phyloP scores from a whole-genome alignment of 2,113 vertebrate species.

The Candoia aspera region DNA sequence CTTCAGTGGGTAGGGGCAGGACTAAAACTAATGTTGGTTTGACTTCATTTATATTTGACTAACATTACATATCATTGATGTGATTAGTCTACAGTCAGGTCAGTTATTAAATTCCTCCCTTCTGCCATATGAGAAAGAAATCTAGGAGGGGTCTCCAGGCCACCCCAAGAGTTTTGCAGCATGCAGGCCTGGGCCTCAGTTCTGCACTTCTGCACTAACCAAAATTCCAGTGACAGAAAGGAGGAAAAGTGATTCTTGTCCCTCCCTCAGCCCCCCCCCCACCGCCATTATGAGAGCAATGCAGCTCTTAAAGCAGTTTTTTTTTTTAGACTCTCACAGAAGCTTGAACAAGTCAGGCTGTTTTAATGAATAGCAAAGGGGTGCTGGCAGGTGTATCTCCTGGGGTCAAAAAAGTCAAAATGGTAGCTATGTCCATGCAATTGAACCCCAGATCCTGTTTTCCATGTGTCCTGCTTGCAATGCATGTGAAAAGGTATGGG shows the following conservation, averaged over 20 bases:
- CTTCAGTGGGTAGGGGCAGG: neutral
- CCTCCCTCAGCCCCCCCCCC: neutral
- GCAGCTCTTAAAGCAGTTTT: neutral
- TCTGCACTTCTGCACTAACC: neutral
- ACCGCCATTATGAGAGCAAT: neutral
- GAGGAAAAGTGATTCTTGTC: neutral
- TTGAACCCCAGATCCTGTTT: neutral
- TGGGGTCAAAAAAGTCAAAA: neutral
- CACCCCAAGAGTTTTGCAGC: neutral
- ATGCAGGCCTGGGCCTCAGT: neutral
- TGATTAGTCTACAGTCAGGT: neutral
- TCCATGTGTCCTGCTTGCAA: neutral
- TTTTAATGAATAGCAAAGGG: neutral
- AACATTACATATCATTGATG: neutral
- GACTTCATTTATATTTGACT: neutral
- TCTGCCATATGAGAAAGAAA: neutral
- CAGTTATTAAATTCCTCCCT: neutral
- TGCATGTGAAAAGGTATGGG: neutral
- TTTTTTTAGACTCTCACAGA: neutral
- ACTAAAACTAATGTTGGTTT: neutral
- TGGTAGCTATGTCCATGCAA: neutral
- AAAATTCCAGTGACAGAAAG: neutral
- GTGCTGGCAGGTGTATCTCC: neutral
- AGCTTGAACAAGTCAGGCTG: neutral
- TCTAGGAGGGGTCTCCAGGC: neutral